Base-by-base conservation (phyloP, 2,113 vertebrate species). In the Sterrhoptilus dennistouni region DNA sequence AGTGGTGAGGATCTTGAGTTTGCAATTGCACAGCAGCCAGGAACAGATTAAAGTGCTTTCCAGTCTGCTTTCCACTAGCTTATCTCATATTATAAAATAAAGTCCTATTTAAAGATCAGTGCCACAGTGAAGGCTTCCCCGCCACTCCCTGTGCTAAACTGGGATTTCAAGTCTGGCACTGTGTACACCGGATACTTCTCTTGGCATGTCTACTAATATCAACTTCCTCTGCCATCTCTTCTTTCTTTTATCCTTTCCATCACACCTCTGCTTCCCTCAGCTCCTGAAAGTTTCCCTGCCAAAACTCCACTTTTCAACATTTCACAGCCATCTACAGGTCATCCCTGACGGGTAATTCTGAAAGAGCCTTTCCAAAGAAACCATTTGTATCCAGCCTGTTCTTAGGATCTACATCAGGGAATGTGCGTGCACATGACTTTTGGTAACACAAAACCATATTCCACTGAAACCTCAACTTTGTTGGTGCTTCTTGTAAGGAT, bases 61-160 rank as follows among this genome's bases (percentile, higher is more conserved):
- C 75, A 92, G 65, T 60, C 80, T 24, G 16, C 44, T n/a, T n/a
- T n/a, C 86, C 63, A 54, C 64, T 84, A 68, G 83, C 92, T 92
- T 80, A 90, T 86, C 79, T 87, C 79, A 61, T 84, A 86, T 87
- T 90, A 92, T 95, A 97, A 94, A 95, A 93, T 91, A 61, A 95
- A 89, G 90, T 89, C 78, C 95, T 97, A 97, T 97, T 97, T 96
- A 97, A 97, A 95, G 96, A 94, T 42, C 86, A 91, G 89, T 87
- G 86, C 85, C 95, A 88, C 76, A 71, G 83, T 16, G 80, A 95
- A 96, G 93, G 95, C 88, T 97, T 94, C 94, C 95, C 94, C 50
- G 27, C 75, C 82, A 85, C 96, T 94, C 96, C 90, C 82, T 77
- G 57, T 27, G 61, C 96, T 97, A 95, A 97, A 97, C 4, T 49